Evolutionary conservation across 2,888 invertebrate species (phyloP).

Genomic region (Lapara coniferarum): DNA sequence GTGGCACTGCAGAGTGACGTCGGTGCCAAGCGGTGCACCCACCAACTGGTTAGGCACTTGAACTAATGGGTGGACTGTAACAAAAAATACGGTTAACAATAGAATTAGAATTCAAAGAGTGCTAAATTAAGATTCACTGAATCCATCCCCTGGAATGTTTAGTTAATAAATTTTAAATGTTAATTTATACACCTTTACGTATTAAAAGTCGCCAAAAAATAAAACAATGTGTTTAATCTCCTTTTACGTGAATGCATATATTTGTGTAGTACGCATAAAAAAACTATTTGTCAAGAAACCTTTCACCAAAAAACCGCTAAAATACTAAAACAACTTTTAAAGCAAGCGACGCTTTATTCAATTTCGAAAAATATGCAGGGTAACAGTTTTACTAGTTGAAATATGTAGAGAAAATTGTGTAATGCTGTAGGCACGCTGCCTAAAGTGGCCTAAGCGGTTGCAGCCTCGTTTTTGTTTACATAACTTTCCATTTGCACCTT

Average conservation of each 20-base stretch:
- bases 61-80: slow-evolving; percentile 94
- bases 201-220: no score
- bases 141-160: no score
- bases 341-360: background rate
- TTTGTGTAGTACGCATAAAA: background rate
- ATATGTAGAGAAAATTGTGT: slow-evolving; percentile 19
- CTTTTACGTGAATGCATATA: no score
- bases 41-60: slow-evolving; percentile 97
- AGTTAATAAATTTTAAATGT: no score
- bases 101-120: no score
- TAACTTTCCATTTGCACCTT: slow-evolving; percentile 61
- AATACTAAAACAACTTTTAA: background rate
- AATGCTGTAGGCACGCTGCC: slow-evolving; percentile 27
- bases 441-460: slow-evolving; percentile 40
- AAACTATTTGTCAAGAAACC: background rate
- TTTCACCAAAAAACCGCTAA: background rate
- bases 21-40: slow-evolving; percentile 92
- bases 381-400: slow-evolving; percentile 29
- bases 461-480: slow-evolving; percentile 61
- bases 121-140: no score
- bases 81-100: slow-evolving; percentile 33
- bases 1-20: slow-evolving; percentile 92
- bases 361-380: slow-evolving; percentile 19
- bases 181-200: background rate
- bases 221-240: no score